Base-by-base conservation (phyloP, 1,140 invertebrate species). In the Carcinoscorpius rotundicauda region DNA sequence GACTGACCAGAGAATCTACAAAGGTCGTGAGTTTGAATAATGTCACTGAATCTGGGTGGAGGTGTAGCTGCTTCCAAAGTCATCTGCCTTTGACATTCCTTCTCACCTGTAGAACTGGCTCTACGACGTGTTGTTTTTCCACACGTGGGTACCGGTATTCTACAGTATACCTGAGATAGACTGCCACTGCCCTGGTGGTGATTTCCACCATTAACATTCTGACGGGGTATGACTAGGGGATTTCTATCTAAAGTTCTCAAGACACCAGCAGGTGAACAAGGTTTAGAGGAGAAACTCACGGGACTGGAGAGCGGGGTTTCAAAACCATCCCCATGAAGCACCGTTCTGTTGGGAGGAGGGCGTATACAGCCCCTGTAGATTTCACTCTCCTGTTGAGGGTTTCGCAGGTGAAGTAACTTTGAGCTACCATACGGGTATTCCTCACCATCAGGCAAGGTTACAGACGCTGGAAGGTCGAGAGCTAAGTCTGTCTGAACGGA, bases 341-440 rank as follows among this genome's bases (percentile, higher is more conserved):
- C 82, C 53, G 85, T 87, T 71, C 83, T 81, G 71, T 87, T 87
- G 11, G 86, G 86, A 50, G 86, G 85, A 63, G 85, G 82, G 68
- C 84, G 79, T 68, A 87, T 83, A 70, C 84, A 85, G 73, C 84
- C 83, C 72, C 84, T 82, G 74, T 85, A 84, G 63, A 85, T 84
- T 74, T 86, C 83, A 71, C 82, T 82, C 75, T 85, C 81, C 81
- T 84, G 75, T 52, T 84, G 82, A 64, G 80, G 78, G 75, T 84
- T 82, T 65, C 82, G 79, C 73, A 84, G 79, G 68, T 86, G 83
- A 66, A 85, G 76, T 69, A 80, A 79, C 66, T 81, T 80, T 66
- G 84, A 80, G 69, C 80, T 79, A 62, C 79, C 78, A 71, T 83
- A 85, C n/a, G 82, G 82, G 51, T 82, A 79, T 69, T 86, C 85